Evolutionary conservation across 2,888 invertebrate genomes (phyloP).

Genomic region (Cacoxenus indagator): DNA sequence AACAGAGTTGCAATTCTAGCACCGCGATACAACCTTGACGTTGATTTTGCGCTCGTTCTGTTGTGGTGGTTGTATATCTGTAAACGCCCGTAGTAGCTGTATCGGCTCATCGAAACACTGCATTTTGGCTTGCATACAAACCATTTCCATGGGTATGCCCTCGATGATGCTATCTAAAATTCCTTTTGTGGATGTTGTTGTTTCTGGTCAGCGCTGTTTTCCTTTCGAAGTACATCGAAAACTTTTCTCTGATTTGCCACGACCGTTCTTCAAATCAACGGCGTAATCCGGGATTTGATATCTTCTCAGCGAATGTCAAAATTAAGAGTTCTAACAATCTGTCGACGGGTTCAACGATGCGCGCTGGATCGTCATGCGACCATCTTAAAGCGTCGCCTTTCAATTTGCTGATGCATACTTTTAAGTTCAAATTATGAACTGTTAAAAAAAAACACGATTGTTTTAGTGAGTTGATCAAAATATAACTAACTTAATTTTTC

Average conservation of each 20-base stretch:
- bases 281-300: neutral
- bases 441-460: no score
- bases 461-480: no score
- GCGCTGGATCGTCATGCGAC: neutral
- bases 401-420: neutral
- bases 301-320: neutral
- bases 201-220: neutral
- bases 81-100: conserved; percentile 1
- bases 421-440: no score
- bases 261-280: neutral
- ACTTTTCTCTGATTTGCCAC: neutral
- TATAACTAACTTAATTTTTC: no score
- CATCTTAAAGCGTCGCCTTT: neutral
- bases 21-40: neutral
- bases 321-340: neutral
- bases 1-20: neutral
- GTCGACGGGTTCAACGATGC: neutral
- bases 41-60: neutral
- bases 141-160: neutral
- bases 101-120: neutral
- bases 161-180: neutral
- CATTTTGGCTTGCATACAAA: neutral
- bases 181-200: neutral
- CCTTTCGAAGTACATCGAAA: neutral
- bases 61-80: neutral